Conservation (phyloP, 2,797 vertebrate genomes). For the Bufotes viridis region DNA sequence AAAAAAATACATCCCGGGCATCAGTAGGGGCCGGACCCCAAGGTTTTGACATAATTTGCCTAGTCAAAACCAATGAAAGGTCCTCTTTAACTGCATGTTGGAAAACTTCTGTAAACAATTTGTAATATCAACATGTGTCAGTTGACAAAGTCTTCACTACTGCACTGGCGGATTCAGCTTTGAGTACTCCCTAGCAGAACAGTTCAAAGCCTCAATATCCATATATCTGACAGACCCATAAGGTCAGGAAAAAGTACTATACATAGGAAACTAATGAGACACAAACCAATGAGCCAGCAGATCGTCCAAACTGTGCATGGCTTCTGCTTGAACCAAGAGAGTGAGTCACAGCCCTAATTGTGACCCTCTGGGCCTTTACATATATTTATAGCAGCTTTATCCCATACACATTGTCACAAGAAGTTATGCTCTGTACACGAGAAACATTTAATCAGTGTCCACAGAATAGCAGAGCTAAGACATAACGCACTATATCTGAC, state of each 20-base stretch:
- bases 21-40: too few species aligned
- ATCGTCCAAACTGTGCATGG: background rate
- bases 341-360: slow-evolving; percentile 26
- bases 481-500: too few species aligned
- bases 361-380: background rate
- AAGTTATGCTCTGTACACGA: slow-evolving; percentile 17
- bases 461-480: background rate
- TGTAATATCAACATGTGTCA: too few species aligned
- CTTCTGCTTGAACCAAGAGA: background rate
- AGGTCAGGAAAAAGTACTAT: background rate
- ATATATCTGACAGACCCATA: background rate
- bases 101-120: too few species aligned
- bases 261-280: slow-evolving; percentile 34
- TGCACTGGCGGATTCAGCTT: too few species aligned
- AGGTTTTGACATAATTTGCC: too few species aligned
- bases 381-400: slow-evolving; percentile 42
- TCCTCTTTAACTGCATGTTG: too few species aligned
- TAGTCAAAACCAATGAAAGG: too few species aligned
- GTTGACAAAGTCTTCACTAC: too few species aligned
- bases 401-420: background rate
- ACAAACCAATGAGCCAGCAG: background rate
- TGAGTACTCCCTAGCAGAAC: background rate
- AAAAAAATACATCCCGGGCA: too few species aligned
- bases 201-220: background rate
- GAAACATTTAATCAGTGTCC: slow-evolving; percentile 33